Percentiles rank a stretch among this genome's conserved stretches.
phyloP scores from a whole-genome alignment of 2,888 invertebrate species.

The Polydrusus tereticollis region DNA sequence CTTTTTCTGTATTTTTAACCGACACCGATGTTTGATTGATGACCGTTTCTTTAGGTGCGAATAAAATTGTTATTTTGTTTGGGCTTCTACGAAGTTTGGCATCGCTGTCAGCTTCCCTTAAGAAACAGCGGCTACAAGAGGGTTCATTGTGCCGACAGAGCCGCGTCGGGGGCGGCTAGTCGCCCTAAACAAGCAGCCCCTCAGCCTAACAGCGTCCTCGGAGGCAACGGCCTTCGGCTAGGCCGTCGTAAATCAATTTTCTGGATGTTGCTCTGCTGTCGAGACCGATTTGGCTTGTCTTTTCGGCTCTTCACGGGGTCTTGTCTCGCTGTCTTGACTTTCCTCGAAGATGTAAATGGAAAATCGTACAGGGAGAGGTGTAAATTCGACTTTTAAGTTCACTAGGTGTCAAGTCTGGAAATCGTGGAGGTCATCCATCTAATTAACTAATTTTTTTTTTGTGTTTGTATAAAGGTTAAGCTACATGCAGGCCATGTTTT shows the following conservation, averaged over 20 bases:
- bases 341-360: neutral
- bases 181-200: slow-evolving; percentile 31
- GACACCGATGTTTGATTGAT: too few species aligned
- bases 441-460: too few species aligned
- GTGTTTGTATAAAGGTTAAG: too few species aligned
- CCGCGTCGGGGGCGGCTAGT: slow-evolving; percentile 21
- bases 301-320: neutral
- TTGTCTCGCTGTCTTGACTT: slow-evolving; percentile 7
- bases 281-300: slow-evolving; percentile 6
- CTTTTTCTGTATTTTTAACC: too few species aligned
- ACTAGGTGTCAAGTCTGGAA: neutral
- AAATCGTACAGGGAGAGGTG: neutral
- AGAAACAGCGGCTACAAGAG: slow-evolving; percentile 24
- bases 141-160: slow-evolving; percentile 32
- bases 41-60: too few species aligned
- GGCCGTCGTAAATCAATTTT: slow-evolving; percentile 39
- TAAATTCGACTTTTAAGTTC: too few species aligned
- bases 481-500: neutral
- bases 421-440: neutral
- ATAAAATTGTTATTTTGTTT: neutral
- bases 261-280: slow-evolving; percentile 25
- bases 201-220: slow-evolving; percentile 24
- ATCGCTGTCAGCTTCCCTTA: slow-evolving; percentile 11
- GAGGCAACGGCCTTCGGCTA: slow-evolving; percentile 40
- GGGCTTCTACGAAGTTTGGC: neutral